Conservation (phyloP, 1,140 invertebrate species). For the Polypedilum pembai region DNA sequence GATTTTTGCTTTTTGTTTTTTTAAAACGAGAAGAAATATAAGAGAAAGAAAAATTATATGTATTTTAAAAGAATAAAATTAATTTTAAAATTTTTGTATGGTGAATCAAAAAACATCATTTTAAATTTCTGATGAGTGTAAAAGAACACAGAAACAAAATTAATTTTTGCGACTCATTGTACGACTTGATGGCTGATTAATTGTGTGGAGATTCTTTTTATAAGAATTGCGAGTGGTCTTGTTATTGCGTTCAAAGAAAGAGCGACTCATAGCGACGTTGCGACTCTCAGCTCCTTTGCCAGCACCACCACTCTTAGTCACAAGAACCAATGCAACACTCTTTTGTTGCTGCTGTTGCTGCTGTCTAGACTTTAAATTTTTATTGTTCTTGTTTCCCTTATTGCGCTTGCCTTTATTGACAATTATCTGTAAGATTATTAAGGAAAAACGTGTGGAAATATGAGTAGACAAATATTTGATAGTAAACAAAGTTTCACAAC, state of each 20-base stretch:
- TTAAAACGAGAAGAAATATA: not conserved
- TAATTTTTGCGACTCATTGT: conserved; percentile 20
- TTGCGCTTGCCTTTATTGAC: conserved; percentile 10
- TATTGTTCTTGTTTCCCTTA: not conserved
- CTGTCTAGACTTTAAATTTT: not conserved
- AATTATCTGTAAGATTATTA: not conserved
- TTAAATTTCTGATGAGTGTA: no score
- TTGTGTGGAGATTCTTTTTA: not conserved
- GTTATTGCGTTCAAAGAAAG: not conserved
- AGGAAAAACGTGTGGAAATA: no score
- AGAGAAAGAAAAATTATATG: not conserved
- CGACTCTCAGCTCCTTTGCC: not conserved
- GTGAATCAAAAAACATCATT: not conserved
- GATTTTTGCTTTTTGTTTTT: not conserved
- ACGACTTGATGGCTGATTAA: conserved; percentile 1
- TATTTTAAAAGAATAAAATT: not conserved
- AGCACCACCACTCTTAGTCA: not conserved
- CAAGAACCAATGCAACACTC: not conserved
- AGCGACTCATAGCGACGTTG: not conserved
- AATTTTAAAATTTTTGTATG: not conserved
- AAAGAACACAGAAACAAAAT: not conserved
- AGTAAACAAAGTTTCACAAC: not conserved
- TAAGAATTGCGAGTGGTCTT: not conserved
- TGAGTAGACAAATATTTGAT: not conserved
- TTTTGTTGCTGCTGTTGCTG: not conserved